Conservation (phyloP, 2,888 invertebrate species). For the Melitaea athalia region DNA sequence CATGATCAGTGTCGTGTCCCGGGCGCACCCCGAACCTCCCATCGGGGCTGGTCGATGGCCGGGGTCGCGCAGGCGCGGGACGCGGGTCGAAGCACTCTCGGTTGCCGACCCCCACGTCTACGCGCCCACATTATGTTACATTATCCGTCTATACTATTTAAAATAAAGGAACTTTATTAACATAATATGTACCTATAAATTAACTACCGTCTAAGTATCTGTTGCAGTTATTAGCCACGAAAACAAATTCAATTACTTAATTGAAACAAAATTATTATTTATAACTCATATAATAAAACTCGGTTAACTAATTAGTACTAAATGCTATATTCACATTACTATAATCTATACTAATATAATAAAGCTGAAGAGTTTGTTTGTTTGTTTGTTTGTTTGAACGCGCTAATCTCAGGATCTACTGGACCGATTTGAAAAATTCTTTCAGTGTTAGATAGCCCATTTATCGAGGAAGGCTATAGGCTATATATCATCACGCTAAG, state of each 20-base stretch:
- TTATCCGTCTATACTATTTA: constrained; percentile 44
- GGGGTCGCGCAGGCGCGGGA: constrained; percentile 72
- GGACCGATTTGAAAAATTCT: too few relatives aligned
- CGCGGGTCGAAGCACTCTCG: constrained; percentile 75
- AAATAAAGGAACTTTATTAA: constrained; percentile 22
- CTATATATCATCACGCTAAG: too few relatives aligned
- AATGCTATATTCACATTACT: neutral
- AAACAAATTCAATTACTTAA: too few relatives aligned
- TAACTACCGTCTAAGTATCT: neutral
- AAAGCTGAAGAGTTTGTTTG: too few relatives aligned
- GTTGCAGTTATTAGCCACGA: neutral
- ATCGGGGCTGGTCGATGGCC: constrained; percentile 64
- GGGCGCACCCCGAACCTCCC: constrained; percentile 43
- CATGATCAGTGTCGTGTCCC: constrained; percentile 39
- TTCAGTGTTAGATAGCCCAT: too few relatives aligned
- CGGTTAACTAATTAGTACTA: neutral
- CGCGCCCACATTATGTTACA: constrained; percentile 51
- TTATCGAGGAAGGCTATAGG: too few relatives aligned
- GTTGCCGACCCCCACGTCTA: constrained; percentile 73
- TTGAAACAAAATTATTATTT: too few relatives aligned
- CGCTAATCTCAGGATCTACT: too few relatives aligned
- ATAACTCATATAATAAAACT: too few relatives aligned
- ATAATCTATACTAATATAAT: too few relatives aligned
- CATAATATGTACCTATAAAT: constrained; percentile 12
- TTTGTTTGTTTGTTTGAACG: too few relatives aligned